A percentile compares a stretch with the other conserved stretches of the same genome.
Conservation (phyloP, 1,140 invertebrate species). For the Nylanderia fulva region DNA sequence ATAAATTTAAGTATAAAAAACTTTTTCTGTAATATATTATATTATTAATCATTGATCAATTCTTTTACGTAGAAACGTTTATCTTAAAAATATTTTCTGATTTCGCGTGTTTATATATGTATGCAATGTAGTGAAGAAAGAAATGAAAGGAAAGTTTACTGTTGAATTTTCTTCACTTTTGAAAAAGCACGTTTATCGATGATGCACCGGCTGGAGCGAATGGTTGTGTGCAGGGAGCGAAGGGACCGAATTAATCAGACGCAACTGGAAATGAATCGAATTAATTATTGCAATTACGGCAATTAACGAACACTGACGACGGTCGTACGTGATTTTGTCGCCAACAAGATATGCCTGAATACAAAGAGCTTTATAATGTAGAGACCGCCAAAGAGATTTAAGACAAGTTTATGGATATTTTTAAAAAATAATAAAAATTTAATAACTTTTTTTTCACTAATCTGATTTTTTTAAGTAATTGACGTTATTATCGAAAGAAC, state of each 20-base stretch:
- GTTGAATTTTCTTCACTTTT: slow-evolving; percentile 50
- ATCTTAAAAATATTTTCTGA: neutral
- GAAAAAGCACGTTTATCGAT: slow-evolving; percentile 41
- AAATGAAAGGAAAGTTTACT: slow-evolving; percentile 5
- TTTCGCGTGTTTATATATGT: neutral
- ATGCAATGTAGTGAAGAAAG: neutral
- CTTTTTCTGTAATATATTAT: neutral
- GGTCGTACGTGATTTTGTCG: slow-evolving; percentile 40
- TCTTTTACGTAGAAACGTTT: neutral
- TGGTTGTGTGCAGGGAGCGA: slow-evolving; percentile 44
- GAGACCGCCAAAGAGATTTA: slow-evolving; percentile 38
- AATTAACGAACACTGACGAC: slow-evolving; percentile 55
- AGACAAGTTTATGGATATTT: too few relatives aligned
- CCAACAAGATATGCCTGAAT: slow-evolving; percentile 52
- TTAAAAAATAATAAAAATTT: too few relatives aligned
- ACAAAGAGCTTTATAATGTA: slow-evolving; percentile 56
- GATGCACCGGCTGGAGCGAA: slow-evolving; percentile 56
- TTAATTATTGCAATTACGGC: slow-evolving; percentile 69
- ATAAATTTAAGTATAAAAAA: neutral
- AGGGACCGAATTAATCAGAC: slow-evolving; percentile 67
- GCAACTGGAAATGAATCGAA: slow-evolving; percentile 63
- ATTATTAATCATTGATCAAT: neutral
- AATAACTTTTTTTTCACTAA: neutral
- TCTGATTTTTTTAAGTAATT: neutral
- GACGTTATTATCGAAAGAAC: neutral